Base-by-base conservation (phyloP, 2,113 vertebrate species). In the Sphaerodactylus townsendi region DNA sequence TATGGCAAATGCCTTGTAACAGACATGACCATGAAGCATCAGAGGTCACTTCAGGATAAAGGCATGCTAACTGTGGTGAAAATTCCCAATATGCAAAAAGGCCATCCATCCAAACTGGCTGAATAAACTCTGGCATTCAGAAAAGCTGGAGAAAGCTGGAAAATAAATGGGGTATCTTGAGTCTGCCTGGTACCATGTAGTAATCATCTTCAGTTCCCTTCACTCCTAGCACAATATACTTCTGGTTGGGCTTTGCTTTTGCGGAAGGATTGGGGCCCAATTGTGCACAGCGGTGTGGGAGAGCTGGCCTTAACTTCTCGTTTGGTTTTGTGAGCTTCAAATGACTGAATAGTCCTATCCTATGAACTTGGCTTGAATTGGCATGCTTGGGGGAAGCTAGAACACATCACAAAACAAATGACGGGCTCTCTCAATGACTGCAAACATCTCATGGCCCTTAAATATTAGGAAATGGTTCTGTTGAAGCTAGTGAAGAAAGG, bases 1-100 rank as follows among this genome's bases (percentile, higher is more conserved):
- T 81, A 56, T 21, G n/a, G 30, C 77, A 83, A 76, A 37, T 46
- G 35, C 44, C 82, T 17, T 69, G 46, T 86, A 44, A 65, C 28
- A 84, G 66, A 86, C 50, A 5, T 76, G 75, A 53, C 30, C 75
- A 64, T 70, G 41, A 86, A 85, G 48, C 83, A 50, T 80, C 37
- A 65, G 76, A 85, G 81, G 73, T n/a, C 85, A 53, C 21, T 3
- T 46, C 1, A 15, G 79, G 53, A 53, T 28, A 74, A 23, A 69
- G 59, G 68, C 25, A 69, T 75, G 5, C 14, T 81, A 81, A 64
- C 41, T 83, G 17, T 88, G 39, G 28, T 65, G 53, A 84, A 91
- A 85, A 86, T n/a, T 64, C 3, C 33, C 2, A 65, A 82, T 83
- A 4, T 69, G 85, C 30, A 35, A 88, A 48, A 35, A 82, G 78